A percentile compares a stretch with the other conserved stretches of the same genome.
Evolutionary conservation across 2,113 vertebrate genomes (phyloP).

Genomic region (Silurus glanis): DNA sequence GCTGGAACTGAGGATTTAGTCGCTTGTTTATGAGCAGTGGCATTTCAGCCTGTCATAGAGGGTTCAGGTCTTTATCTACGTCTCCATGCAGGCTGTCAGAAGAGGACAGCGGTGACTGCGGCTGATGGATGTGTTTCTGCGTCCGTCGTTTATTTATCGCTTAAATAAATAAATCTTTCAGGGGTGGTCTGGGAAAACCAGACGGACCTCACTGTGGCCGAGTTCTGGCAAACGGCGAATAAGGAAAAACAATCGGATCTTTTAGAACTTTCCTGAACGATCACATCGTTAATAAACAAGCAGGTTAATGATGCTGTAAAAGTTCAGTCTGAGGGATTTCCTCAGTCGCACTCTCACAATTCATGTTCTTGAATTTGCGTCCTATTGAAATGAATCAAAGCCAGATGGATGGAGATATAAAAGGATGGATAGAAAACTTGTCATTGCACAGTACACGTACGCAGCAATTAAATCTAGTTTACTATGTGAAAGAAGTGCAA

Average conservation of each 20-base stretch:
- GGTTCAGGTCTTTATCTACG: slow-evolving; percentile 7
- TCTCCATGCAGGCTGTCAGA: slow-evolving; percentile 8
- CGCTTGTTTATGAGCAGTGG: not conserved
- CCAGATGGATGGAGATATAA: no score
- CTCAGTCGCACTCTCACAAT: not conserved
- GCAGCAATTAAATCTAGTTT: no score
- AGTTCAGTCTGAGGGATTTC: not conserved
- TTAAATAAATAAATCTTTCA: not conserved
- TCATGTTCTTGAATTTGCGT: not conserved
- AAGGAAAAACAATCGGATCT: not conserved
- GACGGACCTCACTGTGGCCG: not conserved
- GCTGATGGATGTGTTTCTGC: not conserved
- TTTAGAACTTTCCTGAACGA: not conserved
- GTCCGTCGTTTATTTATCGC: not conserved
- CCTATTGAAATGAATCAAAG: not conserved
- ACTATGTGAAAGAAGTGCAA: no score
- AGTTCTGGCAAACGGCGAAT: not conserved
- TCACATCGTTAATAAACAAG: not conserved
- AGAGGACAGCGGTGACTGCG: not conserved
- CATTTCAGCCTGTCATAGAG: not conserved
- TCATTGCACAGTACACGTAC: no score
- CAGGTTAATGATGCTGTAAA: not conserved
- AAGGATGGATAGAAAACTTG: no score
- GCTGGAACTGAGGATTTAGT: not conserved
- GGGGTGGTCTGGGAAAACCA: not conserved